A percentile compares a stretch with the other conserved stretches of the same genome.
phyloP scores from a whole-genome alignment of 2,888 invertebrate genomes.

The Drosophila atripex region DNA sequence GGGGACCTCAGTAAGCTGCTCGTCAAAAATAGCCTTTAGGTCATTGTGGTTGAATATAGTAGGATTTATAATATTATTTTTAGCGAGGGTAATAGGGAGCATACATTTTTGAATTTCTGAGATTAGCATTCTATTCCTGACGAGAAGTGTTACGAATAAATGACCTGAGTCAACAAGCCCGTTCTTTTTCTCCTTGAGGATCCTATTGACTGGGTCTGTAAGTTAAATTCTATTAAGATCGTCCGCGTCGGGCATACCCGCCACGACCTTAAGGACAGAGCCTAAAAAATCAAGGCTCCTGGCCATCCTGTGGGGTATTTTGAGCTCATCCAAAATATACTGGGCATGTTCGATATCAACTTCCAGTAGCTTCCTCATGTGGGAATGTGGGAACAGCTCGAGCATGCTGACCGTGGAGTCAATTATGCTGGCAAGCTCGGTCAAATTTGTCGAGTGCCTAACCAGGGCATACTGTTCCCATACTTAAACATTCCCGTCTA shows the following conservation, averaged over 20 bases:
- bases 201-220: constrained; percentile 9
- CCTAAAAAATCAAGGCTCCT: no score
- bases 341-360: no score
- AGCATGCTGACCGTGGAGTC: constrained; percentile 10
- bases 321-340: no score
- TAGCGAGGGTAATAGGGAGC: constrained; percentile 16
- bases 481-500: constrained; percentile 3
- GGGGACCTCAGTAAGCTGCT: no score
- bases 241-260: constrained; percentile 3
- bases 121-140: constrained; percentile 24
- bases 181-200: not conserved
- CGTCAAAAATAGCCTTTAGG: no score
- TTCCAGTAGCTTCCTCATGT: no score
- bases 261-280: no score
- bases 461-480: constrained; percentile 7
- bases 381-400: constrained; percentile 8
- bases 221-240: not conserved
- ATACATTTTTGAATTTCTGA: constrained; percentile 26
- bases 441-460: constrained; percentile 9
- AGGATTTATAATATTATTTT: constrained; percentile 18
- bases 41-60: no score
- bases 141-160: no score
- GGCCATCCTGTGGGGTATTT: no score
- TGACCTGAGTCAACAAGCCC: constrained; percentile 7
- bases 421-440: not conserved